Evolutionary conservation across 2,888 invertebrate genomes (phyloP), one percentile per base, ranked within the genome.

Genomic region (Acleris cristana): DNA sequence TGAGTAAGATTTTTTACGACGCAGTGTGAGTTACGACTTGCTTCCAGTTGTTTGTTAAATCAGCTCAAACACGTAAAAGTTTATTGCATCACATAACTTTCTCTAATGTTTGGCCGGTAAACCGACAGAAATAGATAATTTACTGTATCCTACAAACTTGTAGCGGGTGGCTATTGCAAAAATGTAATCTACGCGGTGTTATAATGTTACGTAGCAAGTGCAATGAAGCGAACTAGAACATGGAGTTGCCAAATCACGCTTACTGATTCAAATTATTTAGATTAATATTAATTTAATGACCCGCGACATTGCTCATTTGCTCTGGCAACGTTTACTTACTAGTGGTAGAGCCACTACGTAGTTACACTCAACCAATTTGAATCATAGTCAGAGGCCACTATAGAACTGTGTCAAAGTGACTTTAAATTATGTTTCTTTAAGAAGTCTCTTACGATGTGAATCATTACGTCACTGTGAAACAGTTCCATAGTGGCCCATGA

Each of bases 1-100:
- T 44, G 30, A 23, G 56, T 64, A 61, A 69, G 60, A 55, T 72
- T 70, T 8, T 75, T 76, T 73, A 79, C 69, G 70, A 74, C 70
- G 30, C 14, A 30, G 61, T 70, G 56, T 70, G 73, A 73, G 69
- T 73, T 73, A 73, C 70, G 72, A 66, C 70, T 55, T 62, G 71
- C 69, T 68, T 70, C 74, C 74, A 77, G 77, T 75, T 75, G 70
- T 74, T 76, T 63, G 68, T 62, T 69, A 45, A 66, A 74, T 73
- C 76, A 77, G 78, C 76, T 72, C 73, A 80, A 78, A 78, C 74
- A 73, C 74, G 74, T 80, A 76, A 79, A 80, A 71, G 69, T 74
- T 79, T 80, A 80, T 85, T 81, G 77, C 79, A 79, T 83, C 74
- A 85, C 74, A 69, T 71, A 73, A 77, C 75, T 76, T 80, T 79